Conservation (phyloP, 2,113 vertebrate species). For the Syngnathoides biaculeatus region DNA sequence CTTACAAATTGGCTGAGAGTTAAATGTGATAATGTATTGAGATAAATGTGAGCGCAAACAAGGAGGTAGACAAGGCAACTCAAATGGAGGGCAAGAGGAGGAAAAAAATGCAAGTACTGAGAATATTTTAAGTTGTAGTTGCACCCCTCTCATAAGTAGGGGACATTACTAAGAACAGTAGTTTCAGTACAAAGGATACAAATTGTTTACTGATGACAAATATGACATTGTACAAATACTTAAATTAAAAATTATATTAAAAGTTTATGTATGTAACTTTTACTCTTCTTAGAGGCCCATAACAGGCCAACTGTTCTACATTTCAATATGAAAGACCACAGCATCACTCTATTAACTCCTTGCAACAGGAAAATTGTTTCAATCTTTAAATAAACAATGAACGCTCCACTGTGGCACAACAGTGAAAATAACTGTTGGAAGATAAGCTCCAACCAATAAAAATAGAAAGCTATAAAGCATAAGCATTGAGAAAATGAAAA, state of each 20-base stretch:
- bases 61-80: conserved; percentile 4
- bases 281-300: background rate
- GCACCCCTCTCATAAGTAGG: background rate
- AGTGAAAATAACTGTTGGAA: background rate
- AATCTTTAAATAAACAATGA: background rate
- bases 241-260: too few species aligned
- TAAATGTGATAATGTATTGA: conserved; percentile 1
- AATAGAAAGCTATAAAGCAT: background rate
- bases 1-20: conserved; percentile 25
- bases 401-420: background rate
- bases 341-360: background rate
- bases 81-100: background rate
- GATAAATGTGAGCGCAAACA: conserved; percentile 6
- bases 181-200: background rate
- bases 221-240: background rate
- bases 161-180: too few species aligned
- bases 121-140: background rate
- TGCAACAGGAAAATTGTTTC: background rate
- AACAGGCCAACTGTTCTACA: background rate
- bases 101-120: background rate
- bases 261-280: too few species aligned
- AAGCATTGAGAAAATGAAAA: background rate
- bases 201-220: background rate
- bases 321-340: background rate
- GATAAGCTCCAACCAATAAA: background rate